These are phyloP conservation scores for Chelonus insularis DNA, from an alignment of 1,140 invertebrate genomes.

Conservation along the genomic window DNA sequence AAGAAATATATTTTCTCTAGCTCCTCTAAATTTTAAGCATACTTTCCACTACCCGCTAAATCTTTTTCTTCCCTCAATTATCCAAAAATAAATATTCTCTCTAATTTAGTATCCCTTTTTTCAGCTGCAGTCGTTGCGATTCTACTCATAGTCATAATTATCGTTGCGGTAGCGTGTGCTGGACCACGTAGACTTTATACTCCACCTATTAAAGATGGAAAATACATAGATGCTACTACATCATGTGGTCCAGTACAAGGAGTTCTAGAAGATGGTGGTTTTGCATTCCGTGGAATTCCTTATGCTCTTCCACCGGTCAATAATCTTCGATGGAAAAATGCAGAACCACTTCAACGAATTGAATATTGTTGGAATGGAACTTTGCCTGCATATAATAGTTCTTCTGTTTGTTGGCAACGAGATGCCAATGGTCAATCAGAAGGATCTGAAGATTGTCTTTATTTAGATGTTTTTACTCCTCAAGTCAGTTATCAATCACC, in stretches of 20 bases:
- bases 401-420: conserved; percentile 69
- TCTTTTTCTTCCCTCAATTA: too few species aligned
- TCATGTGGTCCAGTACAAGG: conserved; percentile 80
- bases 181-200: conserved; percentile 60
- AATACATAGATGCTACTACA: conserved; percentile 72
- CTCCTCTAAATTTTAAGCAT: too few species aligned
- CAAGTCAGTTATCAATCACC: conserved; percentile 73
- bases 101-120: conserved; percentile 14
- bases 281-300: conserved; percentile 82
- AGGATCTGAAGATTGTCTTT: conserved; percentile 80
- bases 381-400: conserved; percentile 68
- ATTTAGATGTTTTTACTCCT: conserved; percentile 76
- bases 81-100: background rate
- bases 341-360: conserved; percentile 67
- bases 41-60: too few species aligned
- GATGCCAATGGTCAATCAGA: conserved; percentile 66
- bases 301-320: conserved; percentile 79
- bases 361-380: conserved; percentile 82
- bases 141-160: conserved; percentile 68
- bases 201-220: conserved; percentile 66
- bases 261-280: conserved; percentile 72
- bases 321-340: conserved; percentile 72
- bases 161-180: conserved; percentile 64
- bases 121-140: conserved; percentile 60
- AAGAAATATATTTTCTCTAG: too few species aligned